Conservation (phyloP, 2,888 invertebrate species). For the Thymelicus sylvestris region DNA sequence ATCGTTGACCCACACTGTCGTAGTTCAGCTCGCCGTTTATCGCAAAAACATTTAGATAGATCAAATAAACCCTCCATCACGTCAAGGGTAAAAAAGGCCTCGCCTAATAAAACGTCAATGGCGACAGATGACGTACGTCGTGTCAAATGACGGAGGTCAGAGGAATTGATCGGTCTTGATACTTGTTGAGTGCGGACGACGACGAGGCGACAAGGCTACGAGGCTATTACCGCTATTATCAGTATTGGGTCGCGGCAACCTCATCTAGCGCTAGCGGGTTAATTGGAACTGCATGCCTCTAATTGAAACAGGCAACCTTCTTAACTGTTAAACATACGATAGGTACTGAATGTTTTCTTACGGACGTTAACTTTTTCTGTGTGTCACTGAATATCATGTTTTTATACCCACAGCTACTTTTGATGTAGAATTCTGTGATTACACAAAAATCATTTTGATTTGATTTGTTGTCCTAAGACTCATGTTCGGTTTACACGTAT, state of each 20-base stretch:
- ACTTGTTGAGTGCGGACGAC: slow-evolving; percentile 5
- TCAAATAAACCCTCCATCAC: background rate
- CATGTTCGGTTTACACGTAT: too few species aligned
- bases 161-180: slow-evolving; percentile 6
- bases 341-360: too few species aligned
- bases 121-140: slow-evolving; percentile 2
- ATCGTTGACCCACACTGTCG: too few species aligned
- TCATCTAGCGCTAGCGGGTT: background rate
- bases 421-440: too few species aligned
- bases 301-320: background rate
- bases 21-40: too few species aligned
- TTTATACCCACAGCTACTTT: too few species aligned
- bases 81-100: background rate
- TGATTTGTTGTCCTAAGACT: too few species aligned
- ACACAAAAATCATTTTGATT: too few species aligned
- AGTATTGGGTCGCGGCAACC: slow-evolving; percentile 1
- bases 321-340: background rate
- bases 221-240: background rate
- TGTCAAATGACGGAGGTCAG: slow-evolving; percentile 1
- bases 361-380: too few species aligned
- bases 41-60: background rate
- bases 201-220: background rate
- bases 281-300: background rate
- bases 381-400: too few species aligned
- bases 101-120: slow-evolving; percentile 8